These are phyloP conservation scores for Acomys russatus DNA, from an alignment of 2,797 vertebrate genomes.

Conservation along the genomic window DNA sequence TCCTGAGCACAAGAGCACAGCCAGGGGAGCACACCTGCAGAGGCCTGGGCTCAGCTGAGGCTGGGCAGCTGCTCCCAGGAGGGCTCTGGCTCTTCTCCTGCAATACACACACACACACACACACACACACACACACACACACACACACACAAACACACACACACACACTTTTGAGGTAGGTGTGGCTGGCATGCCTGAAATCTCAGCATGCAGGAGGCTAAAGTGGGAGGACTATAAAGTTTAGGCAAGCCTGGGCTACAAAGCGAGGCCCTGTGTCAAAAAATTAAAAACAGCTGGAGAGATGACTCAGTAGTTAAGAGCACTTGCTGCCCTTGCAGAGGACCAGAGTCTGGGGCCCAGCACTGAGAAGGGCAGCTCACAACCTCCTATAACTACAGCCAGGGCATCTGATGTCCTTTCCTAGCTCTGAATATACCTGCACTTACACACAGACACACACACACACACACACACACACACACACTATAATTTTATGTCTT, in stretches of 20 bases:
- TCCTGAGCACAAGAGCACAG: not conserved
- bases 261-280: not conserved
- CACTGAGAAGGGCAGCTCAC: not conserved
- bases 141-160: too few species aligned
- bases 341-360: too few species aligned
- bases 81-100: not conserved
- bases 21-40: not conserved
- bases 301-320: not conserved
- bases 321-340: not conserved
- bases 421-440: not conserved
- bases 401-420: not conserved
- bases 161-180: not conserved
- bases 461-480: not conserved
- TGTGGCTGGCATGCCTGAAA: not conserved
- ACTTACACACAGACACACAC: not conserved
- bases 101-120: too few species aligned
- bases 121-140: too few species aligned
- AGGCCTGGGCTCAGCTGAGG: not conserved
- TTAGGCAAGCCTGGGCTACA: not conserved
- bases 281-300: not conserved
- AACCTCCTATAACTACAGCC: not conserved
- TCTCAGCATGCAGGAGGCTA: not conserved
- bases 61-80: not conserved
- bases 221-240: not conserved
- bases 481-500: not conserved